Base-by-base conservation (phyloP, 2,797 vertebrate species). In the Lophius americanus region DNA sequence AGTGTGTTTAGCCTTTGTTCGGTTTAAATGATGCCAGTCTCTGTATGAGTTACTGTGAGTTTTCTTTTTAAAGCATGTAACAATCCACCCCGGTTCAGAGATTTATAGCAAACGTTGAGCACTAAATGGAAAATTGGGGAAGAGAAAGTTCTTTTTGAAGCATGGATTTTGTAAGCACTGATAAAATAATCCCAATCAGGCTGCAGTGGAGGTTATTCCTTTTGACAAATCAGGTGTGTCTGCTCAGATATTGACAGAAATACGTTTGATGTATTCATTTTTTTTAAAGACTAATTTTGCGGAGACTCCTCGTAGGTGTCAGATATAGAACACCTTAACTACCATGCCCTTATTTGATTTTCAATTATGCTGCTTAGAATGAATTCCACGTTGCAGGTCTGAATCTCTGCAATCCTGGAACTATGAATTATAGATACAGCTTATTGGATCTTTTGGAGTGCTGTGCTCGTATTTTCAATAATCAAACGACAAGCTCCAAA, bases 391-490 rank as follows among this genome's bases (percentile, higher is more conserved):
- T 87, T 86, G 83, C 83, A 85, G 84, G 85, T 87, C 83, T 88
- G 84, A 91, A 90, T 82, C 83, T 87, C 75, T 91, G 81, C 90
- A 92, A 92, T 92, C 89, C 88, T 75, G 75, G 64, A 86, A 89
- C 82, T 88, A 85, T 92, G 88, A 93, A 93, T 94, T 91, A 93
- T 93, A 84, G 71, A 93, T 91, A 73, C 87, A 79, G 88, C 90
- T 88, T 91, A 91, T 93, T 88, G 90, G 83, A 89, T 93, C 89
- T 91, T 90, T 87, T 78, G 59, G 44, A 71, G 73, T 79, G 51
- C 41, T 80, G 56, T 82, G 68, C 75, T 88, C 76, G 75, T 85
- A 83, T 88, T 87, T 86, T 88, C 52, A 85, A 85, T 87, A 81
- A 89, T 91, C 80, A 86, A 91, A 76, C 76, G 49, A 67, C 68